phyloP scores from a whole-genome alignment of 2,797 vertebrate species.

The Scolopax bukidnonensis region DNA sequence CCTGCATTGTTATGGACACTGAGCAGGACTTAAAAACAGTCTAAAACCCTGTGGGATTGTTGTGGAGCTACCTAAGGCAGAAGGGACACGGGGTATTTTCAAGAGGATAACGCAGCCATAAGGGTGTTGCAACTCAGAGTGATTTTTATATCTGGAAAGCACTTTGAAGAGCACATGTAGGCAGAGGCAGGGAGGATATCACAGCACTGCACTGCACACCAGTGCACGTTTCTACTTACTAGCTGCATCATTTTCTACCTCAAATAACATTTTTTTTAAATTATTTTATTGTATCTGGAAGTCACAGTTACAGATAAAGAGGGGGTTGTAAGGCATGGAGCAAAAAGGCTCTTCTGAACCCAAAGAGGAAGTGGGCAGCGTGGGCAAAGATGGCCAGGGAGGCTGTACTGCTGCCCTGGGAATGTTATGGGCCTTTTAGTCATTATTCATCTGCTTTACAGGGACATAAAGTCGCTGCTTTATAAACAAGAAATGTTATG shows the following conservation, averaged over 20 bases:
- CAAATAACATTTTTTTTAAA: neutral
- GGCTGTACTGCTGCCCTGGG: neutral
- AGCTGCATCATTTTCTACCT: neutral
- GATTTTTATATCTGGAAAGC: neutral
- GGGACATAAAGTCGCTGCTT: neutral
- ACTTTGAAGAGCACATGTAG: neutral
- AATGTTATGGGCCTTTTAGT: neutral
- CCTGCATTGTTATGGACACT: neutral
- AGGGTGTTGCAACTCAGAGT: neutral
- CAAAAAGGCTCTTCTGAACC: neutral
- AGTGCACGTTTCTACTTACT: fast-evolving
- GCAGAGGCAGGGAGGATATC: neutral
- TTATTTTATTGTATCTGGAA: neutral
- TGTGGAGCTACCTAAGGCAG: neutral
- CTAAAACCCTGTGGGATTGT: neutral
- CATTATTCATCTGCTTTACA: neutral
- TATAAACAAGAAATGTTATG: neutral
- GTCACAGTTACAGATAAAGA: neutral
- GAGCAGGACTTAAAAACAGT: neutral
- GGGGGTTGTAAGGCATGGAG: neutral
- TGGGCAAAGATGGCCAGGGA: neutral
- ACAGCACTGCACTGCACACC: fast-evolving
- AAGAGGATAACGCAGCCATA: neutral
- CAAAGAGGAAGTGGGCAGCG: fast-evolving
- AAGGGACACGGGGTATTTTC: neutral